phyloP scores from a whole-genome alignment of 1,140 invertebrate genomes.

The Drosophila cardini region DNA sequence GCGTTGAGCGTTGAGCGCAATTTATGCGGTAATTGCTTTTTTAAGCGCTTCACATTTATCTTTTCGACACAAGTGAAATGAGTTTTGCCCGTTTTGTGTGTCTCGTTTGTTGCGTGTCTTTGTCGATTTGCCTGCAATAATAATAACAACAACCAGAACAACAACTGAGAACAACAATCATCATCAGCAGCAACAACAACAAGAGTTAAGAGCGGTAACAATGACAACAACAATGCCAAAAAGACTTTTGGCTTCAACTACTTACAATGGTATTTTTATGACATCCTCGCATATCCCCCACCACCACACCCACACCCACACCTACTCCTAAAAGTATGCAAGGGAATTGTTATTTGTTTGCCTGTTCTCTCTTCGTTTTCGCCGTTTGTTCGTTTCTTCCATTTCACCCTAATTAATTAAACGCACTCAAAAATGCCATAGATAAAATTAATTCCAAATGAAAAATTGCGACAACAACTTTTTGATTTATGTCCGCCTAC shows the following conservation, averaged over 20 bases:
- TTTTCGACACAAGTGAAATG: slow-evolving; percentile 82
- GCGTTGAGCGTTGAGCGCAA: slow-evolving; percentile 58
- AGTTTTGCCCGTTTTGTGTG: slow-evolving; percentile 57
- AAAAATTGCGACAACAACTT: slow-evolving; percentile 52
- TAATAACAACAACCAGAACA: slow-evolving; percentile 37
- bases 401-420: slow-evolving; percentile 72
- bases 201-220: slow-evolving; percentile 50
- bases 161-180: slow-evolving; percentile 41
- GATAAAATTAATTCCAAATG: slow-evolving; percentile 64
- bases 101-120: slow-evolving; percentile 61
- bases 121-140: slow-evolving; percentile 66
- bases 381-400: slow-evolving; percentile 1
- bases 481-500: slow-evolving; percentile 45
- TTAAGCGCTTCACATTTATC: slow-evolving; percentile 83
- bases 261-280: slow-evolving; percentile 82
- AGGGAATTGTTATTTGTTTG: slow-evolving; percentile 52
- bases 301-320: slow-evolving; percentile 34
- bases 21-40: slow-evolving; percentile 84
- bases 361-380: not conserved
- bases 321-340: slow-evolving; percentile 53
- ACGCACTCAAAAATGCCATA: slow-evolving; percentile 60
- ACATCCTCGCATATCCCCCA: slow-evolving; percentile 64
- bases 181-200: slow-evolving; percentile 1
- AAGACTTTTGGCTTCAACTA: slow-evolving; percentile 59
- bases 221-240: slow-evolving; percentile 62